Evolutionary conservation across 1,140 invertebrate species (phyloP).

Genomic region (Anoplophora glabripennis): DNA sequence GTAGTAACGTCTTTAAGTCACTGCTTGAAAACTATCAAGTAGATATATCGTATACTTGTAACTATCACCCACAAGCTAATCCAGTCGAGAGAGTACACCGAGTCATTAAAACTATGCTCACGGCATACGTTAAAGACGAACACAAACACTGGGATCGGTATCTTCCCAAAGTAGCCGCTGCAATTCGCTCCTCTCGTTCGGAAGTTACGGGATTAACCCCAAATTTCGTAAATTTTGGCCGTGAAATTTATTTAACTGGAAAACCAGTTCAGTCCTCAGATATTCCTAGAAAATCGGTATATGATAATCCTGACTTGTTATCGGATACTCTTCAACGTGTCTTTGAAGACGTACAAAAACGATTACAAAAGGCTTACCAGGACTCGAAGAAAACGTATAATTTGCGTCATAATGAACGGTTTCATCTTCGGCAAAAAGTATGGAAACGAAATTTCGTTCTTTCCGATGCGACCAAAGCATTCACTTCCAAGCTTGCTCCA

Average conservation of each 20-base stretch:
- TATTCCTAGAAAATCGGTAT: not conserved
- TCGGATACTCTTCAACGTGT: not conserved
- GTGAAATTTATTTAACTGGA: not conserved
- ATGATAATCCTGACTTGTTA: not conserved
- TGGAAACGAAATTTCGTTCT: constrained; percentile 7
- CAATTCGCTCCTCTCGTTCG: constrained; percentile 37
- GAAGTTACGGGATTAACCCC: constrained; percentile 40
- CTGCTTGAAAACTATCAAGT: not conserved
- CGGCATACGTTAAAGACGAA: constrained; percentile 36
- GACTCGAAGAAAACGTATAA: not conserved
- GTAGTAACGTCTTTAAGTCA: constrained; percentile 1
- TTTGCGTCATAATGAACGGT: constrained; percentile 3
- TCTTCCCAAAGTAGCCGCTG: constrained; percentile 29
- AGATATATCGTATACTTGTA: constrained; percentile 1
- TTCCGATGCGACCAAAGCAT: constrained; percentile 20
- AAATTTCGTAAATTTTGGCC: constrained; percentile 26
- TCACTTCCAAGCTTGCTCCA: constrained; percentile 17
- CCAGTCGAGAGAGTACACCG: constrained; percentile 3
- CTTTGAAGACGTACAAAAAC: not conserved
- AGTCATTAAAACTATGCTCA: constrained; percentile 35
- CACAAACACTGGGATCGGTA: constrained; percentile 39
- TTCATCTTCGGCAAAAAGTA: not conserved
- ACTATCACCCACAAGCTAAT: constrained; percentile 17
- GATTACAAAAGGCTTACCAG: constrained; percentile 1
- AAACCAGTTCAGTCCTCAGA: not conserved